Conservation (phyloP, 1,140 invertebrate genomes). For the Thaumetopoea pityocampa region DNA sequence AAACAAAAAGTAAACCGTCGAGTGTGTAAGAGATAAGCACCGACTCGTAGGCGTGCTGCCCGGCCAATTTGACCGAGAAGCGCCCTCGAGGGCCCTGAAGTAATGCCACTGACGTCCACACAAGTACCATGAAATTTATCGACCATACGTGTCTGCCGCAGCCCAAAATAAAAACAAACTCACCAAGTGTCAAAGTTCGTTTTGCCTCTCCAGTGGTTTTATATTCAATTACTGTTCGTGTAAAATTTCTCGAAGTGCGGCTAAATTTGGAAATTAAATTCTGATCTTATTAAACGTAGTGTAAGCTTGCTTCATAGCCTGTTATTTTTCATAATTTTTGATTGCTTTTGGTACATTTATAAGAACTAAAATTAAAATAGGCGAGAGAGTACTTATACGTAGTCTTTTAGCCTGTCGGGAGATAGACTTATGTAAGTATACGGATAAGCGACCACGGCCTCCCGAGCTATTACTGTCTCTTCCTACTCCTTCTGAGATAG, state of each 20-base stretch:
- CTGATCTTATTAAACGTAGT: too few relatives aligned
- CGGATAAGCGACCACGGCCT: too few relatives aligned
- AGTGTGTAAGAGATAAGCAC: constrained; percentile 29
- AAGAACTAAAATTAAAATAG: too few relatives aligned
- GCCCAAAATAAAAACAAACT: constrained; percentile 61
- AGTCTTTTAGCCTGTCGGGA: too few relatives aligned
- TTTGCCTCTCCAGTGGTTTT: constrained; percentile 17
- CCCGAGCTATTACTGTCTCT: too few relatives aligned
- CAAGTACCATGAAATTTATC: constrained; percentile 67
- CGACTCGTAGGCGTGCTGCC: constrained; percentile 44
- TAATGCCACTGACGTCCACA: constrained; percentile 54
- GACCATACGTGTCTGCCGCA: constrained; percentile 54
- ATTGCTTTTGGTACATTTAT: too few relatives aligned
- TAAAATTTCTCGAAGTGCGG: constrained; percentile 8
- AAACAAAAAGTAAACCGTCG: constrained; percentile 24
- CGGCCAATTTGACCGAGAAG: constrained; percentile 52
- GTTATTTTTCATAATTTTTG: too few relatives aligned
- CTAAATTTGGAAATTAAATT: constrained; percentile 1
- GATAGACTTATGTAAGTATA: too few relatives aligned
- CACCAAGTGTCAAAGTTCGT: constrained; percentile 55
- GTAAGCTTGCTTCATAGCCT: too few relatives aligned
- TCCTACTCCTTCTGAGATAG: too few relatives aligned
- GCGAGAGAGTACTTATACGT: too few relatives aligned
- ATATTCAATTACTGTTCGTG: constrained; percentile 17
- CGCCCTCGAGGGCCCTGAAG: constrained; percentile 44